These are phyloP conservation scores for Tuberolachnus salignus DNA, from an alignment of 2,888 invertebrate genomes.

Conservation along the genomic window DNA sequence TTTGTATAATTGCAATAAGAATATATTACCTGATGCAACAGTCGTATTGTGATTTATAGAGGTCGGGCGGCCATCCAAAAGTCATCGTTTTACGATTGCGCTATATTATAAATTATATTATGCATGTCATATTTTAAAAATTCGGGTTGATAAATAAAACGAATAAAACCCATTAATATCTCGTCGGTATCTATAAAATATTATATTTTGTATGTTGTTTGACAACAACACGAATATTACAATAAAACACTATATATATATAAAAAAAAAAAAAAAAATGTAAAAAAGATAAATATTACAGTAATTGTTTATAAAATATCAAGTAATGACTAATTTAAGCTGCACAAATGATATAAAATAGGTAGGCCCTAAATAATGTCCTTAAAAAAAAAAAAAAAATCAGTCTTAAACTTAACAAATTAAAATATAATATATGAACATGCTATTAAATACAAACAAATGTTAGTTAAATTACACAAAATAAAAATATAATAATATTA, in stretches of 20 bases:
- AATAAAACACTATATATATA: slow-evolving; percentile 21
- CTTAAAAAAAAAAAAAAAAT: slow-evolving; percentile 53
- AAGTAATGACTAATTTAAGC: slow-evolving; percentile 40
- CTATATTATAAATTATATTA: too few relatives aligned
- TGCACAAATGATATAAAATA: slow-evolving; percentile 46
- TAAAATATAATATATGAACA: slow-evolving; percentile 6
- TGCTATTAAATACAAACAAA: slow-evolving; percentile 20
- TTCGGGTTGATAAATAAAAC: too few relatives aligned
- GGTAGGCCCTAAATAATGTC: slow-evolving; percentile 47
- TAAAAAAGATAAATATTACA: slow-evolving; percentile 46
- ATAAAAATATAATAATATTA: slow-evolving; percentile 24
- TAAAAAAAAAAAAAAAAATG: slow-evolving; percentile 15
- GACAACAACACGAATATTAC: slow-evolving; percentile 6
- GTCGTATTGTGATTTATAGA: too few relatives aligned
- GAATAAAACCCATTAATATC: neutral
- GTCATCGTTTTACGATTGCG: too few relatives aligned
- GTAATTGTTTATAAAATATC: slow-evolving; percentile 23
- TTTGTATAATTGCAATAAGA: neutral
- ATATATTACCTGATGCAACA: too few relatives aligned
- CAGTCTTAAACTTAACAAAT: slow-evolving; percentile 56
- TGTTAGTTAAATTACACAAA: neutral
- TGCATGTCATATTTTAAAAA: too few relatives aligned
- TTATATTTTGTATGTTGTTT: slow-evolving; percentile 17
- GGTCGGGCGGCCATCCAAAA: too few relatives aligned
- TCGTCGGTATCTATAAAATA: slow-evolving; percentile 12